phyloP scores from a whole-genome alignment of 2,888 invertebrate species.

The Synergus umbraculus region DNA sequence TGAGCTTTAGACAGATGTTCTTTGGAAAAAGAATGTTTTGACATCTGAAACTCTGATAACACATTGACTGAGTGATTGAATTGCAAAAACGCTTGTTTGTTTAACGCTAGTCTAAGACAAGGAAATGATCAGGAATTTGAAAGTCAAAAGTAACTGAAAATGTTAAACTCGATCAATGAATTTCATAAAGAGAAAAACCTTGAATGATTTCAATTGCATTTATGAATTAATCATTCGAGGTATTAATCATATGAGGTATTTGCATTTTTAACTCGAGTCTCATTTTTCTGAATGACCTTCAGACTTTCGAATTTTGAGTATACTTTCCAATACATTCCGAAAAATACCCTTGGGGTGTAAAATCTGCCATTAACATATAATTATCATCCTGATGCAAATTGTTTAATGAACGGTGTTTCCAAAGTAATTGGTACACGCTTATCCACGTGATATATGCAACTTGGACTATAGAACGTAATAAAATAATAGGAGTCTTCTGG shows the following conservation, averaged over 20 bases:
- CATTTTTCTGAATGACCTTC: no score
- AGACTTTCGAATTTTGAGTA: not conserved
- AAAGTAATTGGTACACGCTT: no score
- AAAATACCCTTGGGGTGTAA: not conserved
- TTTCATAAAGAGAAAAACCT: slow-evolving; percentile 23
- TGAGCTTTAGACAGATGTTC: not conserved
- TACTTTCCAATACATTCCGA: not conserved
- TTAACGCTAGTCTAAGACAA: not conserved
- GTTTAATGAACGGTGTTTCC: no score
- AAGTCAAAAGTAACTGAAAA: slow-evolving; percentile 24
- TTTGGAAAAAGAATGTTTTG: not conserved
- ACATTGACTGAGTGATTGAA: not conserved
- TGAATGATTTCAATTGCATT: slow-evolving; percentile 24
- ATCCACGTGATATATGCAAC: not conserved
- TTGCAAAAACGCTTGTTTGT: not conserved
- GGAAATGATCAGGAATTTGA: not conserved
- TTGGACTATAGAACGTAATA: not conserved
- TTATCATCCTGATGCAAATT: not conserved
- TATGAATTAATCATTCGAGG: slow-evolving; percentile 15
- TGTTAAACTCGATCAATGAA: slow-evolving; percentile 25
- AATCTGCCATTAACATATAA: not conserved
- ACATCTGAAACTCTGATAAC: not conserved
- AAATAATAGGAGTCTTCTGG: not conserved
- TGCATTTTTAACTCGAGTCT: not conserved
- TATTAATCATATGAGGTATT: not conserved